Base-by-base conservation (phyloP, 2,797 vertebrate species). In the Rhinatrema bivittatum region DNA sequence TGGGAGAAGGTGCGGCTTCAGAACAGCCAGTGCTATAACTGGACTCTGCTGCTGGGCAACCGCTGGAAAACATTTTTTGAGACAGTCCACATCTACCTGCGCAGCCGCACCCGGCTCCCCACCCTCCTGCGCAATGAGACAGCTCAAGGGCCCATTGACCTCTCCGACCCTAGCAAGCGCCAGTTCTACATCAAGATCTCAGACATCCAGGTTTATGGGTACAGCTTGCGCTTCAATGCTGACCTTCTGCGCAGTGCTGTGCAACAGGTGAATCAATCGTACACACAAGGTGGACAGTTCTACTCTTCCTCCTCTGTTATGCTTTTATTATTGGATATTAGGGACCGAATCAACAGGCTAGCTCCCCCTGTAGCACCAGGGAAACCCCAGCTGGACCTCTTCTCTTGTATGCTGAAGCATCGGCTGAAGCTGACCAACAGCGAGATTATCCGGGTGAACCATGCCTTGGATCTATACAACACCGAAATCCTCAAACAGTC, bases 151-250 rank as follows among this genome's bases (percentile, higher is more conserved):
- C 95, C 96, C 0, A 93, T 98, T 66, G 94, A 97, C 71, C 89
- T 98, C 19, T 94, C 88, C 0, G 95, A 98, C 63, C 94, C 95
- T 33, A 91, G 81, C 76, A 98, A 99, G 65, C 83, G 94, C 3
- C 95, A 97, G 78, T 97, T 97, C 84, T 98, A 98, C 74, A 97
- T 99, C 61, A 99, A 99, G 81, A 97, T 99, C 75, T 98, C 95
- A 0, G 95, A 98, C 5, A 91, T 99, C 71, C 96, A 98, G 79
- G 91, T 99, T 57, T 99, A 91, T 1, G 96, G 95, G 43, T 98
- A 98, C 72, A 98, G 96, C 81, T 75, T 98, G 60, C 86, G 94
- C 42, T 99, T 99, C 67, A 99, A 98, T 1, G 91, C 88, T 0
- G 95, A 99, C 70, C 84, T 99, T 22, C 83, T 99, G 11, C 90